These are phyloP conservation scores for Nematolebias whitei DNA, from an alignment of 2,113 vertebrate genomes.

Conservation along the genomic window DNA sequence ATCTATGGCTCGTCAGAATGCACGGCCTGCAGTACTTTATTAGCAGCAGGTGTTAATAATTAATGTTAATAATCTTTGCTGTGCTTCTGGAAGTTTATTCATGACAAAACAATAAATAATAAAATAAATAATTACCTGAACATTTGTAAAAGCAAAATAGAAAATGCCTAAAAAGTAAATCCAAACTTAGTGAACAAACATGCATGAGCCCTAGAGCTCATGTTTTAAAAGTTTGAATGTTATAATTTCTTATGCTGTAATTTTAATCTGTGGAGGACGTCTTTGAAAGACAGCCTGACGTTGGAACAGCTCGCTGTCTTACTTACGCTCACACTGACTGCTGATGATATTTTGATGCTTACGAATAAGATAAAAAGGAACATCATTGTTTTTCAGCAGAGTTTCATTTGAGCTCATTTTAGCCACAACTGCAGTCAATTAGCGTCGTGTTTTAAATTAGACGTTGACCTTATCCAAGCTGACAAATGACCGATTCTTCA, in stretches of 20 bases:
- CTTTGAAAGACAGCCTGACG: slow-evolving; percentile 15
- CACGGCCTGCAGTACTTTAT: slow-evolving; percentile 54
- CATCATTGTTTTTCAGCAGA: slow-evolving; percentile 36
- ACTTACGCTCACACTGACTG: slow-evolving; percentile 35
- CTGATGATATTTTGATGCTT: slow-evolving; percentile 46
- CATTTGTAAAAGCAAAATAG: too few species aligned
- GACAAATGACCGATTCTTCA: slow-evolving; percentile 74
- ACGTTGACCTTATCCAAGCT: slow-evolving; percentile 74
- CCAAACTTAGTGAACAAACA: neutral
- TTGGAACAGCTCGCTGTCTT: slow-evolving; percentile 13
- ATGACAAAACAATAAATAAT: neutral
- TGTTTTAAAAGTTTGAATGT: neutral
- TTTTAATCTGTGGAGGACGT: too few species aligned
- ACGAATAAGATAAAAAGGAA: slow-evolving; percentile 46
- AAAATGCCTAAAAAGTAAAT: neutral
- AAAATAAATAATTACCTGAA: too few species aligned
- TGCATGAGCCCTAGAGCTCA: slow-evolving; percentile 16
- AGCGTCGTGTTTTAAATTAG: slow-evolving; percentile 53
- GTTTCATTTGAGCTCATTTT: slow-evolving; percentile 33
- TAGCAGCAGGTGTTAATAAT: slow-evolving; percentile 52
- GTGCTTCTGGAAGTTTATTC: slow-evolving; percentile 41
- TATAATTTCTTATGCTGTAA: too few species aligned
- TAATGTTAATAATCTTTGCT: slow-evolving; percentile 61
- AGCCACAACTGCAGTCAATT: slow-evolving; percentile 61
- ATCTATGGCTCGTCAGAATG: slow-evolving; percentile 32